phyloP scores from a whole-genome alignment of 2,113 vertebrate species.

The Sander lucioperca region DNA sequence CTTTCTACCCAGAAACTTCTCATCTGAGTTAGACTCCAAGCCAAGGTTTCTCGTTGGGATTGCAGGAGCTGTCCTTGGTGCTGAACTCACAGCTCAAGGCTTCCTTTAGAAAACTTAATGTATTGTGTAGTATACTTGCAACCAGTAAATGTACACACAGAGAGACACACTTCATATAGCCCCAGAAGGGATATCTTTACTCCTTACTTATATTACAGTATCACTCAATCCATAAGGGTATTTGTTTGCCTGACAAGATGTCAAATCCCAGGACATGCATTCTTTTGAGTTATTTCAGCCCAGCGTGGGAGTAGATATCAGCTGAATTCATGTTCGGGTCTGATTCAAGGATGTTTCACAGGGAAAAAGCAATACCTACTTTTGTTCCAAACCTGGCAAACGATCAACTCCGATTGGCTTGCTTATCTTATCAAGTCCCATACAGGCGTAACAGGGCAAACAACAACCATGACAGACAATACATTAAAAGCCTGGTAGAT shows the following conservation, averaged over 20 bases:
- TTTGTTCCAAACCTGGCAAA: constrained; percentile 18
- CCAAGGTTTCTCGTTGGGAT: background rate
- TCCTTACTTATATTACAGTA: background rate
- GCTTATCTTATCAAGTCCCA: constrained; percentile 20
- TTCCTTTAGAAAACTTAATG: background rate
- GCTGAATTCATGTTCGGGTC: constrained; percentile 23
- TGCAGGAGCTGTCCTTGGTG: constrained; percentile 42
- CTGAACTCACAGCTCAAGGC: constrained; percentile 16
- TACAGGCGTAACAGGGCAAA: background rate
- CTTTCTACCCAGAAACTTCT: background rate
- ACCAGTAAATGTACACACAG: background rate
- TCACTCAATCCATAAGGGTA: constrained; percentile 29
- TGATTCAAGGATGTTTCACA: constrained; percentile 20
- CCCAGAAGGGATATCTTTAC: background rate
- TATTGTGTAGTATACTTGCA: background rate
- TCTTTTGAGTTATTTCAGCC: constrained; percentile 7
- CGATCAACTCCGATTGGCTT: constrained; percentile 11
- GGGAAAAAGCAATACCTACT: constrained; percentile 12
- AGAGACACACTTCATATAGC: background rate
- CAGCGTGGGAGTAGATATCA: constrained; percentile 13
- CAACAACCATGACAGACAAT: background rate
- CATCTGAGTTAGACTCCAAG: background rate
- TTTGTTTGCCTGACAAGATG: constrained; percentile 36
- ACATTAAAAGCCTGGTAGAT: background rate
- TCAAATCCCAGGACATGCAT: constrained; percentile 10